These are phyloP conservation scores for Drosophila ercepeae DNA, from an alignment of 1,140 invertebrate species.

Conservation along the genomic window DNA sequence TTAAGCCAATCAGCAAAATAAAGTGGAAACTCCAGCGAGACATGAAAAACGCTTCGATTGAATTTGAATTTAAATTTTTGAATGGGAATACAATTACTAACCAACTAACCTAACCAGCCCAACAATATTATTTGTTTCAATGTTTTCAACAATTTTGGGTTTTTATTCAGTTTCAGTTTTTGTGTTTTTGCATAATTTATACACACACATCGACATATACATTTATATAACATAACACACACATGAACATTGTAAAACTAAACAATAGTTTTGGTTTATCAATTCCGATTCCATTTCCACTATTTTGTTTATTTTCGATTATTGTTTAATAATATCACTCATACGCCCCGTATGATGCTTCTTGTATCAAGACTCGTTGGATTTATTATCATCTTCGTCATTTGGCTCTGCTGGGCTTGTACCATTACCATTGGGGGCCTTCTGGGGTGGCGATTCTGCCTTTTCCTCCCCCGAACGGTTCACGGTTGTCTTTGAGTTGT, in stretches of 20 bases:
- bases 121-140: background rate
- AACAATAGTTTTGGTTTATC: slow-evolving; percentile 45
- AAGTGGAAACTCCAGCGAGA: slow-evolving; percentile 45
- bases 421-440: slow-evolving; percentile 61
- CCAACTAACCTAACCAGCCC: no score
- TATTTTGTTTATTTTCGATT: slow-evolving; percentile 31
- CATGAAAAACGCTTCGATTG: slow-evolving; percentile 38
- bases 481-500: slow-evolving; percentile 70
- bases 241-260: slow-evolving; percentile 57
- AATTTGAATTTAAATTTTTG: no score
- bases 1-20: slow-evolving; percentile 64
- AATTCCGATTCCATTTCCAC: slow-evolving; percentile 11
- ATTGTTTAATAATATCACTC: slow-evolving; percentile 75
- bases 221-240: slow-evolving; percentile 58
- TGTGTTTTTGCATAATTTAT: slow-evolving; percentile 65
- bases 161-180: slow-evolving; percentile 50
- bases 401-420: slow-evolving; percentile 40
- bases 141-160: slow-evolving; percentile 37
- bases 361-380: slow-evolving; percentile 60
- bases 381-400: slow-evolving; percentile 29
- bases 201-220: slow-evolving; percentile 46
- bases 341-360: slow-evolving; percentile 54
- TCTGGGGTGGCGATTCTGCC: slow-evolving; percentile 8
- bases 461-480: slow-evolving; percentile 43
- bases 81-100: slow-evolving; percentile 22